Conservation (phyloP, 2,113 vertebrate species). For the Choloepus hoffmanni region DNA sequence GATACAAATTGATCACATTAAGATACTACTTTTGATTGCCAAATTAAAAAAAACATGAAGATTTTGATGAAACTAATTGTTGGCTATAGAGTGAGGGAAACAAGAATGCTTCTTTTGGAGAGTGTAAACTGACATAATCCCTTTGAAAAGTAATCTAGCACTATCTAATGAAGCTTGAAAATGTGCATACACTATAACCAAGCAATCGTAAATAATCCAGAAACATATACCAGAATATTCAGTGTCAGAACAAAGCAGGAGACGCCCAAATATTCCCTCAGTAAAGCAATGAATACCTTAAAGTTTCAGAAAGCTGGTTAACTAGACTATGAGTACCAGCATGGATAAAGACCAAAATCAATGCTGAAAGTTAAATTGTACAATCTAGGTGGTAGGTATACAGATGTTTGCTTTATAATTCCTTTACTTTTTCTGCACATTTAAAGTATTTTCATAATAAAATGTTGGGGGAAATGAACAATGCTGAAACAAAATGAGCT, state of each 20-base stretch:
- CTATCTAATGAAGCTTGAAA: not conserved
- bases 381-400: not conserved
- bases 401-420: not conserved
- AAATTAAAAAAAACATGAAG: not conserved
- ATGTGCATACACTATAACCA: not conserved
- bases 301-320: conserved; percentile 6
- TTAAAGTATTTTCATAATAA: not conserved
- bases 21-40: not conserved
- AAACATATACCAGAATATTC: not conserved
- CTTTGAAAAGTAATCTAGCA: conserved; percentile 35
- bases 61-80: not conserved
- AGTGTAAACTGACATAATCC: not conserved
- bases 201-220: not conserved
- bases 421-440: not conserved
- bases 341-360: conserved; percentile 20
- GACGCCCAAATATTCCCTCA: not conserved
- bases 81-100: not conserved
- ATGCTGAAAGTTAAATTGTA: not conserved
- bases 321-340: not conserved
- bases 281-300: not conserved
- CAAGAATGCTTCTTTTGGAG: not conserved
- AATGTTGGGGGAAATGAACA: not conserved
- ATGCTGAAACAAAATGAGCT: not conserved
- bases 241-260: not conserved
- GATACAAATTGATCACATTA: not conserved